These are phyloP conservation scores for Oryzias melastigma DNA, from an alignment of 2,113 vertebrate genomes.

Conservation along the genomic window DNA sequence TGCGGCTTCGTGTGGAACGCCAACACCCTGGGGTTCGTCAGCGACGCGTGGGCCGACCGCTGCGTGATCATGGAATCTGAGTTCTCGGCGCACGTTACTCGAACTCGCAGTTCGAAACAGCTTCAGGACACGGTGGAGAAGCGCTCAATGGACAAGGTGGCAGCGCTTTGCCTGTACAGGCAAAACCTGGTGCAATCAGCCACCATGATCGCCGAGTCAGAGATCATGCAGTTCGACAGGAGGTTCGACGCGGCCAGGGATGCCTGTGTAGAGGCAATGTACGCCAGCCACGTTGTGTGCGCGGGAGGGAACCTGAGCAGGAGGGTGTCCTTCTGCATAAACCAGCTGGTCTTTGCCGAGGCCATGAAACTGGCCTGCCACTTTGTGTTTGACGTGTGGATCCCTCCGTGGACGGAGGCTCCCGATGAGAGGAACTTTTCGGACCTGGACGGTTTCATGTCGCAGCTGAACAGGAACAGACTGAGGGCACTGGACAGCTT, in stretches of 20 bases:
- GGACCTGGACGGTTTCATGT: background rate
- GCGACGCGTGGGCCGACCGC: constrained; percentile 18
- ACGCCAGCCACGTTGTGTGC: constrained; percentile 1
- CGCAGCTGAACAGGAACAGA: background rate
- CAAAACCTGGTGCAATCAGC: background rate
- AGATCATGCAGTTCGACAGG: background rate
- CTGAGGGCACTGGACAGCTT: background rate
- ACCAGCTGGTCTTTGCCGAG: background rate
- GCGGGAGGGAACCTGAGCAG: background rate
- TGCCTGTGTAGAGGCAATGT: background rate
- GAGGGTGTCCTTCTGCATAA: background rate
- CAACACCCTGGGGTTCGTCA: constrained; percentile 16
- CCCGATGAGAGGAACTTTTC: fast-evolving
- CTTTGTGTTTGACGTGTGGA: background rate
- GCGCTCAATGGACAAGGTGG: background rate
- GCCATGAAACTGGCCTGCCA: background rate
- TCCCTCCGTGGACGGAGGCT: constrained; percentile 10
- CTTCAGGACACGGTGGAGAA: background rate
- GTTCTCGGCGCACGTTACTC: fast-evolving
- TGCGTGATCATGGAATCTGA: constrained; percentile 16
- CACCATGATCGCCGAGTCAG: background rate
- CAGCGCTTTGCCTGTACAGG: background rate
- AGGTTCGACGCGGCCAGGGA: constrained; percentile 2
- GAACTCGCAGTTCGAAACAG: background rate
- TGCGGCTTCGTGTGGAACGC: constrained; percentile 33